Evolutionary conservation across 2,888 invertebrate genomes (phyloP), one percentile per base, ranked within the genome.

Genomic region (Bombylius discolor): DNA sequence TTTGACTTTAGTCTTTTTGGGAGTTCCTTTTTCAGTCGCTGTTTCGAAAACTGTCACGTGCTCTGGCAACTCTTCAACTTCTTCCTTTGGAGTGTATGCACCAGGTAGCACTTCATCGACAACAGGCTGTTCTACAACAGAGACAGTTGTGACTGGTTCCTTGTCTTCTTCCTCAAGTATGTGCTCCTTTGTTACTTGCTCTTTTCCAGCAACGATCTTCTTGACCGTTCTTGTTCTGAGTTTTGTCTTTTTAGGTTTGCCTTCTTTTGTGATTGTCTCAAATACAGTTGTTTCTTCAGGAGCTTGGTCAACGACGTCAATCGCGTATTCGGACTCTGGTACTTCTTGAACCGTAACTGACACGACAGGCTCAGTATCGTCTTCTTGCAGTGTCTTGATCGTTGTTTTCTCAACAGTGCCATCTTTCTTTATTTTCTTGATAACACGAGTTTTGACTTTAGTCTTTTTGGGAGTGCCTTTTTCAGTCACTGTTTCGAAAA

Each of bases 31-130:
- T 33, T 64, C 62, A 0, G 76, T 75, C 5, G 58, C 31, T 2
- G 76, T 56, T 44, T 78, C 77, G 3, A 73, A 70, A 3, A 77
- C 64, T 55, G 70, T 67, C 4, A 75, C 67, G 56, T 72, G 66
- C 52, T 70, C 65, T n/a, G 65, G 61, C 9, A 66, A 60, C 57
- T 64, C 60, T 59, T 62, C 23, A 1, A 58, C 51, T 13, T 64
- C 60, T 59, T 62, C 23, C 1, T 57, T 49, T 13, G 49, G 51
- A 11, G 5, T 5, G 4, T 5, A 12, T 23, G 31, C 39, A 12
- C 56, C 60, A 49, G 63, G 51, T 45, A 66, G 62, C 5, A 59
- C 63, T 32, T 67, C 65, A 52, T 66, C 65, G 23, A 3, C 23
- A 23, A 23, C 23, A 23, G 23, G 23, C 23, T 23, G 23, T 53